phyloP scores from a whole-genome alignment of 1,140 invertebrate species.

The Brachionus plicatilis region DNA sequence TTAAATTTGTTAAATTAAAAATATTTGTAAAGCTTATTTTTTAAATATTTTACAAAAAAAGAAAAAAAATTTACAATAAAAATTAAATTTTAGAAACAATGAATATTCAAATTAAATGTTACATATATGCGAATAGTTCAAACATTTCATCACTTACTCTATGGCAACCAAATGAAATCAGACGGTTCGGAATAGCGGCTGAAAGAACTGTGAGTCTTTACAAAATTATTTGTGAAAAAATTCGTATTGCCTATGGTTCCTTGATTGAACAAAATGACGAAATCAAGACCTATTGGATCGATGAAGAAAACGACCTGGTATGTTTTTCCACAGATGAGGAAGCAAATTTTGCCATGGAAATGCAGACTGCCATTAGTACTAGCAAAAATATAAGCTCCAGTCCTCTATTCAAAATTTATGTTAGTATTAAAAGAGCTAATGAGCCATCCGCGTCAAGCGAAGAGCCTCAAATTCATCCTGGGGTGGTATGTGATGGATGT shows the following conservation, averaged over 20 bases:
- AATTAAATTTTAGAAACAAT: too few relatives aligned
- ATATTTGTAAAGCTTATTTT: too few relatives aligned
- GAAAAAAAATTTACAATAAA: too few relatives aligned
- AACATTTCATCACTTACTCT: neutral
- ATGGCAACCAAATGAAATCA: neutral
- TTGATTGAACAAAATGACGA: neutral
- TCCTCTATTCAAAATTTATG: neutral
- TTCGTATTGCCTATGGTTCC: neutral
- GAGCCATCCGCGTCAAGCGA: neutral
- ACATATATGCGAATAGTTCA: neutral
- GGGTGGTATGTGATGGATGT: constrained; percentile 72
- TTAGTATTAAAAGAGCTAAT: neutral
- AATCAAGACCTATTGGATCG: constrained; percentile 26
- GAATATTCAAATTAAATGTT: constrained; percentile 28
- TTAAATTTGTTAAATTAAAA: too few relatives aligned
- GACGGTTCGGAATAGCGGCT: neutral
- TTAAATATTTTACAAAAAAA: too few relatives aligned
- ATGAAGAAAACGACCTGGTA: constrained; percentile 38
- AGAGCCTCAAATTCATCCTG: constrained; percentile 56
- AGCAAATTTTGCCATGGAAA: neutral
- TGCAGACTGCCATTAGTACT: neutral
- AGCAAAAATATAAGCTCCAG: neutral
- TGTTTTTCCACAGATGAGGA: neutral
- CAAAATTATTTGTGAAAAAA: neutral
- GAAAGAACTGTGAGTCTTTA: neutral